Conservation (phyloP, 1,140 invertebrate genomes). For the Popillia japonica region DNA sequence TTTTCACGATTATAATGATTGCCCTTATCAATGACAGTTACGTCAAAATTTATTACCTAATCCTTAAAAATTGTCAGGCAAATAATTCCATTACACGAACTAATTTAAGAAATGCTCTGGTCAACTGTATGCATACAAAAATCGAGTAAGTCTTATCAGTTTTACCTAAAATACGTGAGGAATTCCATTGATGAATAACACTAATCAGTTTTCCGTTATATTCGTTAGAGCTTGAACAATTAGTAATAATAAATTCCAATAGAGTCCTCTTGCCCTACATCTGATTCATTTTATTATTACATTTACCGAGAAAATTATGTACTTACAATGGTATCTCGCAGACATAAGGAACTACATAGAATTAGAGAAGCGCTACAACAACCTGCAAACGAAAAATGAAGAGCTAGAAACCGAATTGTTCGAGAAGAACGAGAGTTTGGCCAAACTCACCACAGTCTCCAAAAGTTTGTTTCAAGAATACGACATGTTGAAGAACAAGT, state of each 20-base stretch:
- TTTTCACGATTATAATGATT: too few relatives aligned
- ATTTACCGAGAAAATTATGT: too few relatives aligned
- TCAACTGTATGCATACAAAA: not conserved
- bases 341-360: constrained; percentile 68
- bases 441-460: constrained; percentile 70
- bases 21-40: too few relatives aligned
- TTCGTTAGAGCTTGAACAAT: too few relatives aligned
- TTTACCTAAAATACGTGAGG: too few relatives aligned
- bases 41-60: not conserved
- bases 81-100: not conserved
- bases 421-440: constrained; percentile 69
- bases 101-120: not conserved
- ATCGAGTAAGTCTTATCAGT: not conserved
- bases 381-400: constrained; percentile 66
- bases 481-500: constrained; percentile 74
- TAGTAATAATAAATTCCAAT: too few relatives aligned
- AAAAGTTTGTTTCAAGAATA: constrained; percentile 77
- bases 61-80: not conserved
- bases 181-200: not conserved
- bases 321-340: constrained; percentile 53
- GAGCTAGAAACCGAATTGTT: constrained; percentile 66
- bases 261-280: too few relatives aligned
- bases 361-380: constrained; percentile 67
- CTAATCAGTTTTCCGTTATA: too few relatives aligned
- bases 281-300: too few relatives aligned